These are phyloP conservation scores for Xylota segnis DNA, from an alignment of 2,888 invertebrate species.

Conservation along the genomic window DNA sequence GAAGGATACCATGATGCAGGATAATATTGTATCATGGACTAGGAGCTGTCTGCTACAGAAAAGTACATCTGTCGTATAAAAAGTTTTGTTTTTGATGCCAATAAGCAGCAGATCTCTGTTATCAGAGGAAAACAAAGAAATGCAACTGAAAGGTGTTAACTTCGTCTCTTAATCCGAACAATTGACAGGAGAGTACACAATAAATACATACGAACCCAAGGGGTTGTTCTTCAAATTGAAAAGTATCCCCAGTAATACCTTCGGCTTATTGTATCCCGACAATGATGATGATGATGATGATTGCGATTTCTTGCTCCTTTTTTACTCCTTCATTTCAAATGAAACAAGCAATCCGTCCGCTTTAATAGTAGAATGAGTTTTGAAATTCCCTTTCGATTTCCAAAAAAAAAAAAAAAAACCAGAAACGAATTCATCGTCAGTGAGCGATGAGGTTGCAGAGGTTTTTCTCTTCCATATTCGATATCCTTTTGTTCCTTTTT, in stretches of 20 bases:
- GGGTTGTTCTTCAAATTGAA: conserved; percentile 47
- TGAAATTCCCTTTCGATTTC: conserved; percentile 17
- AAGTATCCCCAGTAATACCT: conserved; percentile 51
- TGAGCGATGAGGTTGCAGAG: conserved; percentile 22
- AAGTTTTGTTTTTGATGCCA: no score
- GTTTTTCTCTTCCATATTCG: conserved; percentile 18
- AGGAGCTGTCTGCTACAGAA: no score
- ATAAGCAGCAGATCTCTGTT: no score
- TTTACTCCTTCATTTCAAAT: conserved; percentile 7
- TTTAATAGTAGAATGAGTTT: conserved; percentile 38
- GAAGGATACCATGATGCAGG: no score
- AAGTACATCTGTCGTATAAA: no score
- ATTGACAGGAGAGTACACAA: conserved; percentile 37
- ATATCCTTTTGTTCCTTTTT: conserved; percentile 9
- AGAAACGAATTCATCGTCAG: conserved; percentile 12
- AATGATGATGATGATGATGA: conserved; percentile 39
- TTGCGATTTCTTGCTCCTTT: conserved; percentile 8
- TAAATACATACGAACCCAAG: conserved; percentile 29
- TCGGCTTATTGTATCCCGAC: conserved; percentile 32
- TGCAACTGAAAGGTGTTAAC: conserved; percentile 35
- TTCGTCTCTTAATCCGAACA: conserved; percentile 33
- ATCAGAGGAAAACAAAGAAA: neutral
- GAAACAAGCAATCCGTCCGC: conserved; percentile 33
- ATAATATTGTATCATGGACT: no score
- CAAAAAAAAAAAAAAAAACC: conserved; percentile 24